These are phyloP conservation scores for Esox masquinongy DNA, from an alignment of 2,797 vertebrate species.

Conservation along the genomic window DNA sequence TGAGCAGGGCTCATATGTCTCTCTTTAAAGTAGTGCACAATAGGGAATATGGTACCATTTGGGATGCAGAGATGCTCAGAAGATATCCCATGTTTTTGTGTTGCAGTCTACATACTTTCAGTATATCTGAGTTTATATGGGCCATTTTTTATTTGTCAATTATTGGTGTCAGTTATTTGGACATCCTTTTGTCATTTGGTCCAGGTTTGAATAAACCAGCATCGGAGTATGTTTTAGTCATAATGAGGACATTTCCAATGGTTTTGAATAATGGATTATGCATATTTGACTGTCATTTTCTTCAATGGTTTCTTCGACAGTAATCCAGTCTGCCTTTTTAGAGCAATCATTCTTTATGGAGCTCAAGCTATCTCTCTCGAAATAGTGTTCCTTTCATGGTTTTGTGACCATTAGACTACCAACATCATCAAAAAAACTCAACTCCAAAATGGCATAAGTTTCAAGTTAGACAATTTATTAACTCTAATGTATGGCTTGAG, in stretches of 20 bases:
- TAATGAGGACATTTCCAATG: neutral
- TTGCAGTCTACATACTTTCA: constrained; percentile 33
- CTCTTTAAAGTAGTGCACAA: neutral
- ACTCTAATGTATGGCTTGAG: neutral
- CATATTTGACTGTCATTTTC: constrained; percentile 13
- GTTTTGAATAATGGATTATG: neutral
- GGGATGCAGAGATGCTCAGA: constrained; percentile 37
- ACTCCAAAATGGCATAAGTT: constrained; percentile 24
- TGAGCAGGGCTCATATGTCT: constrained; percentile 41
- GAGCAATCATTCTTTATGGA: constrained; percentile 41
- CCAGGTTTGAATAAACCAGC: neutral
- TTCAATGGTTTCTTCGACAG: constrained; percentile 35
- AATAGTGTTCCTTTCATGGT: constrained; percentile 4
- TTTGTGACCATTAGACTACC: neutral
- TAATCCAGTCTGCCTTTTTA: constrained; percentile 58
- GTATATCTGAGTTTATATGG: neutral
- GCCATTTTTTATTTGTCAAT: neutral
- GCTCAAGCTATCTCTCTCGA: constrained; percentile 27
- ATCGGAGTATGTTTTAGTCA: neutral
- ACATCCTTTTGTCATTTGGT: neutral
- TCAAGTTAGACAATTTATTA: neutral
- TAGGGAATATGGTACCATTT: neutral
- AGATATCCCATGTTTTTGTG: constrained; percentile 50
- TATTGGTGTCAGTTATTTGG: neutral
- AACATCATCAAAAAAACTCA: neutral